phyloP scores from a whole-genome alignment of 2,888 invertebrate species.

The Drosophila niveifrons region DNA sequence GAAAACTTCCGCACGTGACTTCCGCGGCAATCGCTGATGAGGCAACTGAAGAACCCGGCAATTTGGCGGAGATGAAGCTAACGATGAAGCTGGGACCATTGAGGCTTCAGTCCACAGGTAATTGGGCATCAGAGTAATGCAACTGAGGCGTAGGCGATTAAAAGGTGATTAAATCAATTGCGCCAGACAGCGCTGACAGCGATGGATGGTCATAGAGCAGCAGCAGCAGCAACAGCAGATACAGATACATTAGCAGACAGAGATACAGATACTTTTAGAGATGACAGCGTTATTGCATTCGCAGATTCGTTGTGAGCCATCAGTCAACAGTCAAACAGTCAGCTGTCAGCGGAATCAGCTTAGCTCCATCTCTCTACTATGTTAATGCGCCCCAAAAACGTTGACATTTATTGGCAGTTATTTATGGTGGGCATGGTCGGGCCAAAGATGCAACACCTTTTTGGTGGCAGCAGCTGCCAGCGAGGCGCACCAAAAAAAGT shows the following conservation, averaged over 20 bases:
- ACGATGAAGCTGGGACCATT: slow-evolving; percentile 40
- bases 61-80: slow-evolving; percentile 35
- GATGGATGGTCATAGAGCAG: slow-evolving; percentile 51
- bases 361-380: slow-evolving; percentile 67
- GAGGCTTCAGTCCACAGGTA: slow-evolving; percentile 49
- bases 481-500: slow-evolving; percentile 45
- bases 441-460: slow-evolving; percentile 56
- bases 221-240: slow-evolving; percentile 12
- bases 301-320: slow-evolving; percentile 38
- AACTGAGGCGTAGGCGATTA: slow-evolving; percentile 75
- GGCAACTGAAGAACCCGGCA: slow-evolving; percentile 17
- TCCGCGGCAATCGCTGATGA: slow-evolving; percentile 60
- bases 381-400: slow-evolving; percentile 78
- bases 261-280: slow-evolving; percentile 10
- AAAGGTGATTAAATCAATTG: slow-evolving; percentile 79
- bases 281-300: slow-evolving; percentile 15
- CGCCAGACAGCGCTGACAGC: slow-evolving; percentile 51
- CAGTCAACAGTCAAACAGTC: slow-evolving; percentile 63
- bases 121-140: slow-evolving; percentile 60
- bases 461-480: slow-evolving; percentile 58
- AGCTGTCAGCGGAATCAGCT: slow-evolving; percentile 72
- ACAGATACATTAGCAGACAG: slow-evolving; percentile 6
- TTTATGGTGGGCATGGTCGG: slow-evolving; percentile 72
- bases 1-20: slow-evolving; percentile 79
- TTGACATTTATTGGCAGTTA: slow-evolving; percentile 79